A percentile compares a stretch with the other conserved stretches of the same genome.
phyloP scores from a whole-genome alignment of 2,888 invertebrate species.

The Yponomeuta sedellus region DNA sequence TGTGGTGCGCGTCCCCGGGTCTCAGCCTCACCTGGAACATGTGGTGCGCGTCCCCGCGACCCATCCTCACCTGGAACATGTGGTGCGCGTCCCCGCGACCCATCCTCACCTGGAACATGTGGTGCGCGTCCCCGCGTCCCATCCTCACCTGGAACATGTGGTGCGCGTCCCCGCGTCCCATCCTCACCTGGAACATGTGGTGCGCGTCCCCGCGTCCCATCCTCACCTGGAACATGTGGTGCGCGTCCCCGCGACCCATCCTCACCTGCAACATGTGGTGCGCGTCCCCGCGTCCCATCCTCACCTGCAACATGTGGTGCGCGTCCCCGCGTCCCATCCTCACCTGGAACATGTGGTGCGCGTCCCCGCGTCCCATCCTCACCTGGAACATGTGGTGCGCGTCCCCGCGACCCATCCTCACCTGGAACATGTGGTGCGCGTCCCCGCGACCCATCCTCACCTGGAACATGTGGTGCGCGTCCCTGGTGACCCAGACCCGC shows the following conservation, averaged over 20 bases:
- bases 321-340: slow-evolving; percentile 98
- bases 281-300: slow-evolving; percentile 97
- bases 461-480: slow-evolving; percentile 93
- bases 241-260: slow-evolving; percentile 95
- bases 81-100: slow-evolving; percentile 93
- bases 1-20: no score
- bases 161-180: slow-evolving; percentile 96
- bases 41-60: slow-evolving; percentile 91
- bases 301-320: slow-evolving; percentile 92
- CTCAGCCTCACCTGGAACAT: slow-evolving; percentile 34
- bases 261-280: slow-evolving; percentile 93
- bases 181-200: slow-evolving; percentile 91
- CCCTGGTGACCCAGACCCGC: slow-evolving; percentile 95
- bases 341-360: slow-evolving; percentile 97
- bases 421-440: slow-evolving; percentile 94
- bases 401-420: slow-evolving; percentile 97
- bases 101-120: slow-evolving; percentile 81
- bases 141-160: slow-evolving; percentile 95
- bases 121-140: slow-evolving; percentile 94
- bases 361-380: slow-evolving; percentile 95
- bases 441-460: slow-evolving; percentile 91
- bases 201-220: slow-evolving; percentile 99
- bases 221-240: slow-evolving; percentile 95
- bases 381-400: slow-evolving; percentile 93
- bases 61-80: slow-evolving; percentile 96